Base-by-base conservation (phyloP, 2,888 invertebrate genomes). In the Athalia rosae region DNA sequence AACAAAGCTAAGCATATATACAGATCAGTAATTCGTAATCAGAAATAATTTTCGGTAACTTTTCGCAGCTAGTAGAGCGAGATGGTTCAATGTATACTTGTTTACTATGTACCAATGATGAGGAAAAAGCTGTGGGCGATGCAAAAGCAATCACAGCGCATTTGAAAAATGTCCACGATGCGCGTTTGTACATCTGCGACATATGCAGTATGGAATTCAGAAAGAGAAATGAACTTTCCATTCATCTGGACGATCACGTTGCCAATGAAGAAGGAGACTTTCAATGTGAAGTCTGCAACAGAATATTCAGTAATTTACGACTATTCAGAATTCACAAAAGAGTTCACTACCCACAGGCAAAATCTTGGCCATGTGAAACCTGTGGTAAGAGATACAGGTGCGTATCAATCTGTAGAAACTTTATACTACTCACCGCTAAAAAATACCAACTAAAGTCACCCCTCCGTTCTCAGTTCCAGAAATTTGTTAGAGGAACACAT, bases 401-500 rank as follows among this genome's bases (percentile, higher is more conserved):
- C 79, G 56, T 53, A n/a, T 45, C 9, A 43, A 7, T 76, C 53
- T 63, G 7, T 8, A 28, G 3, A 9, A 56, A 47, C 50, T 11
- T 76, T 62, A 9, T 9, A 28, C 67, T 43, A 43, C 6, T 73
- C 43, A 56, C 59, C 41, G 13, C 6, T 41, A 4, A 3, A 41
- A 4, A 7, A n/a, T 13, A 45, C 11, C 78, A 13, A 50, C 7
- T n/a, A 28, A 3, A 47, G 11, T 13, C 4, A 45, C 50, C 76
- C 8, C 78, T 56, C 69, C 47, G 81, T 80, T 63, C 91, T 90
- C 86, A 93, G 93, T 81, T 95, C 95, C 0, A 92, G 93, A 74
- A 93, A 94, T 84, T 88, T 95, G 58, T 90, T 96, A 5, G 92
- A 92, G n/a, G 95, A 95, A 81, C 96, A 95, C 83, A 92, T 92